Conservation (phyloP, 53 echinoderm and acorn worm genomes). For the Stichopus horrens region DNA sequence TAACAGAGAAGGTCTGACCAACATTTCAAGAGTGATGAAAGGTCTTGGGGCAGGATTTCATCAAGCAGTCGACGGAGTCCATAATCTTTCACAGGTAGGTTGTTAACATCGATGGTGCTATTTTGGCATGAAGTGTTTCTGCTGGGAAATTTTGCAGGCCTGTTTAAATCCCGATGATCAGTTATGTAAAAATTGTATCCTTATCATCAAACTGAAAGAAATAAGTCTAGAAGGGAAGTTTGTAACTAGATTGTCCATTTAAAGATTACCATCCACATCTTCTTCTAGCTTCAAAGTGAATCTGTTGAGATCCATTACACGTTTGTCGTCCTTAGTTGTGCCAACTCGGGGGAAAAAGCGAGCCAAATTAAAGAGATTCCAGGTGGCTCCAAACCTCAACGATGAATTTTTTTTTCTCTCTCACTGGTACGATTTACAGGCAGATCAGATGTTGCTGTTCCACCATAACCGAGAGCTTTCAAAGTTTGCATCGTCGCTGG, state of each 20-base stretch:
- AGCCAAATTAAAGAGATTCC: too few relatives aligned
- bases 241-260: too few relatives aligned
- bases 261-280: too few relatives aligned
- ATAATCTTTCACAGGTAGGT: constrained; percentile 87
- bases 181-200: too few relatives aligned
- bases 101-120: background rate
- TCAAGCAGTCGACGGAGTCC: constrained; percentile 88
- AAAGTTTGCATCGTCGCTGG: constrained; percentile 54
- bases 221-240: too few relatives aligned
- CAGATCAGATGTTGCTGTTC: constrained; percentile 75
- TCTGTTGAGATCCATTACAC: too few relatives aligned
- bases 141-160: too few relatives aligned
- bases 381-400: background rate
- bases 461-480: constrained; percentile 78
- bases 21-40: constrained; percentile 72
- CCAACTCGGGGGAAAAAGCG: too few relatives aligned
- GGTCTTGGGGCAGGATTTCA: constrained; percentile 93
- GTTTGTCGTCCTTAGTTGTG: too few relatives aligned
- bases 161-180: too few relatives aligned
- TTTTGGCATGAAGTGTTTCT: background rate
- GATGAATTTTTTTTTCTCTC: background rate
- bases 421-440: constrained; percentile 42
- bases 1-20: constrained; percentile 70
- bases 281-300: too few relatives aligned
- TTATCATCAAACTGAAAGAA: too few relatives aligned